phyloP scores from a whole-genome alignment of 2,888 invertebrate genomes.

The Masnerella sp. region DNA sequence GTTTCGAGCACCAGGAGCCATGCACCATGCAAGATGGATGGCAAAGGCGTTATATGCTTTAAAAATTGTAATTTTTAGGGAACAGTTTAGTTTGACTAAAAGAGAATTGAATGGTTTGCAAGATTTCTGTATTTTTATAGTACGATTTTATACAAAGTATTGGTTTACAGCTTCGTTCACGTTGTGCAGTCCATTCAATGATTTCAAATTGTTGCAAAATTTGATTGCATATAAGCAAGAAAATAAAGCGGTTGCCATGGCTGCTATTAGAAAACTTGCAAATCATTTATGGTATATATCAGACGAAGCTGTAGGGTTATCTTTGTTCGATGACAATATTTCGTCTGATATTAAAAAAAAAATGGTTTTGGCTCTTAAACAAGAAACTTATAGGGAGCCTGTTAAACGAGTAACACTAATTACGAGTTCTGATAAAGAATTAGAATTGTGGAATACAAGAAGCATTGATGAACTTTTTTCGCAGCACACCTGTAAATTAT shows the following conservation, averaged over 20 bases:
- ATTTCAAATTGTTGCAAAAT: constrained; percentile 23
- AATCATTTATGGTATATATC: not conserved
- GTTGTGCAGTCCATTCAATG: constrained; percentile 4
- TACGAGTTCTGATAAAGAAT: not conserved
- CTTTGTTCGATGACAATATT: not conserved
- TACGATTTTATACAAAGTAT: not conserved
- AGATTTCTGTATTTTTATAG: constrained; percentile 3
- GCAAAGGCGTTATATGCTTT: constrained; percentile 6
- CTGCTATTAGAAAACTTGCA: not conserved
- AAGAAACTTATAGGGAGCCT: not conserved
- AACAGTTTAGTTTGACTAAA: constrained; percentile 1
- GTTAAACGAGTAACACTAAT: not conserved
- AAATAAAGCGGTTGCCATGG: not conserved
- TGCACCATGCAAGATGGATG: constrained; percentile 28
- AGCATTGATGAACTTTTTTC: not conserved
- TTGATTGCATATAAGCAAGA: constrained; percentile 1
- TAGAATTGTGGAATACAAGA: not conserved
- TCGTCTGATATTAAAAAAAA: not conserved
- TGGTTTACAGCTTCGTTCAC: constrained; percentile 9
- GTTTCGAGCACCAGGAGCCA: constrained; percentile 9
- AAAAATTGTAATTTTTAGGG: constrained; percentile 14
- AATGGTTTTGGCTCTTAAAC: not conserved
- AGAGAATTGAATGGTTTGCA: not conserved
- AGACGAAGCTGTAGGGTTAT: not conserved
- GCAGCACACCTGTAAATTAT: not conserved